Base-by-base conservation (phyloP, 1,140 invertebrate genomes). In the Drosophila setifemur region DNA sequence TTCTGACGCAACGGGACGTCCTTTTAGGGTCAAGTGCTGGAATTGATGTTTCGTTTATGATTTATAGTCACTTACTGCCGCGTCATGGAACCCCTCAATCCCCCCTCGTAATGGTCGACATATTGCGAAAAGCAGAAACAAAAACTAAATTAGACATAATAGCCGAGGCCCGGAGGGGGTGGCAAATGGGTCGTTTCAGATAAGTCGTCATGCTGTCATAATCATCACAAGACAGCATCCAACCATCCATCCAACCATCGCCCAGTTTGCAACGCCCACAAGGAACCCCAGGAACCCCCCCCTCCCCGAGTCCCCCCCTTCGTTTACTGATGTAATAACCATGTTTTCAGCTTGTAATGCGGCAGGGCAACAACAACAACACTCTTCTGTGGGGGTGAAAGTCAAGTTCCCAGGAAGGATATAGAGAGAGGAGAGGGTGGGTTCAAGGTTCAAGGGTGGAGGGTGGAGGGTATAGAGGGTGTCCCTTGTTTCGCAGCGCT, bases 21-120 rank as follows among this genome's bases (percentile, higher is more conserved):
- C 60, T 39, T 61, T 64, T 40, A 14, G 81, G 88, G 88, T 90
- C 88, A 90, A 90, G 88, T 89, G 72, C 85, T 90, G 88, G 81
- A 90, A 79, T 88, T 89, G 88, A 89, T 90, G 88, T 89, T 90
- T 89, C 88, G 81, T 73, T 90, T 83, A 90, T 90, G 88, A 90
- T 90, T 90, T 88, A 90, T 90, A 74, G 88, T 86, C 77, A 73
- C 48, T 73, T 72, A 52, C 21, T 60, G 63, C 60, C 68, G 49
- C 72, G 85, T 88, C 85, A 88, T 74, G 53, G 73, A 44, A 68
- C 50, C 47, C 29, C 47, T 31, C 25, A 14, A 3, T 28, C 31
- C 14, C 2, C 8, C 11, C 21, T 0, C n/a, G n/a, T 68, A 85
- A 85, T 79, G 79, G 81, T 73, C 81, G 77, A 69, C 79, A 85